These are phyloP conservation scores for Chaitophorus viminalis DNA, from an alignment of 2,888 invertebrate species.

Conservation along the genomic window DNA sequence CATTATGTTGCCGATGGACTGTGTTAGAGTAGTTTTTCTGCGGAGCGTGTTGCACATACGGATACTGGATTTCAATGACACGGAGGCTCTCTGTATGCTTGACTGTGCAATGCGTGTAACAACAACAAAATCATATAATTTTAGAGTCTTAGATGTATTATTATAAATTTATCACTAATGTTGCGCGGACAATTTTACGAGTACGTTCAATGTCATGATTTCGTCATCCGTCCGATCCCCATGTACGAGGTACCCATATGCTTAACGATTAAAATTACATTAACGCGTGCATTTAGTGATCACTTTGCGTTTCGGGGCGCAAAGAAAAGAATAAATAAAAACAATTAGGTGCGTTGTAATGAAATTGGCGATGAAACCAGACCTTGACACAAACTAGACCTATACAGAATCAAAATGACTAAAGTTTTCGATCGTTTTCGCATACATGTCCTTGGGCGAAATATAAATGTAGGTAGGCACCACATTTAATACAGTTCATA, in stretches of 20 bases:
- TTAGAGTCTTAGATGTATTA: not conserved
- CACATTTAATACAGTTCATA: not conserved
- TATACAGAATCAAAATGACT: constrained; percentile 63
- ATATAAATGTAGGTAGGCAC: constrained; percentile 4
- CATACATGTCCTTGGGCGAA: constrained; percentile 5
- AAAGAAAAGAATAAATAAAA: not conserved
- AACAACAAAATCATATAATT: constrained; percentile 27
- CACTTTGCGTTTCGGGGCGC: too few species aligned
- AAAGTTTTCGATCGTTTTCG: not conserved
- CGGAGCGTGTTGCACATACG: constrained; percentile 80
- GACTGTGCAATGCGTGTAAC: constrained; percentile 66
- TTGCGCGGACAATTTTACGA: not conserved
- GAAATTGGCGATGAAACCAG: not conserved
- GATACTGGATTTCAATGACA: constrained; percentile 80
- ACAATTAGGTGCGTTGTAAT: not conserved
- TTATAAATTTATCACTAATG: not conserved
- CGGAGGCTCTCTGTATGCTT: constrained; percentile 79
- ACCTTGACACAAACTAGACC: constrained; percentile 60
- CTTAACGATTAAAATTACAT: not conserved
- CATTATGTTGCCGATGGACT: constrained; percentile 84
- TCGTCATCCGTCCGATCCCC: not conserved
- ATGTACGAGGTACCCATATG: too few species aligned
- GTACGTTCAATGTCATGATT: not conserved
- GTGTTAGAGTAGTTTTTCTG: constrained; percentile 77
- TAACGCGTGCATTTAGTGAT: not conserved